Base-by-base conservation (phyloP, 2,888 invertebrate species). In the Hemistola chrysoprasaria region DNA sequence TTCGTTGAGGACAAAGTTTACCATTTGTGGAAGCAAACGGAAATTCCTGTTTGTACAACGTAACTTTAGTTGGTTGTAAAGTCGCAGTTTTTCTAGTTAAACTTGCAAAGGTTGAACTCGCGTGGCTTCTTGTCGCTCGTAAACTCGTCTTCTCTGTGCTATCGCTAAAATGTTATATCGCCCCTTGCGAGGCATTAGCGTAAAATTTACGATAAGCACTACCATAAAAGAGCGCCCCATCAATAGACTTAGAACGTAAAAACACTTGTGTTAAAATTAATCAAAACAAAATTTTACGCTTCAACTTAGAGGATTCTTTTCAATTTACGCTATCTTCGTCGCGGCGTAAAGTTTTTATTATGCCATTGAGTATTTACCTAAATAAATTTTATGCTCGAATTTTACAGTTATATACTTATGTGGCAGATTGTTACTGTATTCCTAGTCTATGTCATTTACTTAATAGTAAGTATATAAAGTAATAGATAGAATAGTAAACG, bases 161-260 rank as follows among this genome's bases (percentile, higher is more conserved):
- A 65, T 46, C 50, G 42, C 48, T 47, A 45, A 51, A 62, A 58
- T 53, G 49, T 62, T 71, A 68, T 59, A 68, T 53, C 56, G 36
- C 47, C 36, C 37, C 41, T 52, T 40, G 49, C 40, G 47, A 47
- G 50, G 44, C 54, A 67, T 62, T 65, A 60, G 56, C 50, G 50
- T 58, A 43, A 59, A 69, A 57, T 67, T 70, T 64, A 70, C 59
- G 67, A 61, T 66, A 70, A 70, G 51, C 50, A 40, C 40, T 36
- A 46, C 51, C 56, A 39, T 61, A 64, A 64, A 59, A 48, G 31
- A 34, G 40, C 47, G 46, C 40, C 44, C 36, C 54, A 59, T 62
- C 58, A 59, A 65, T 61, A 59, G 50, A 53, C 44, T 51, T 34
- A 40, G 35, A 47, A 22, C 51, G 48, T 58, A 57, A 65, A 65